Percentiles rank a stretch among this genome's conserved stretches.
These are phyloP conservation scores for Gymnodraco acuticeps DNA, from an alignment of 2,797 vertebrate species.

Conservation along the genomic window DNA sequence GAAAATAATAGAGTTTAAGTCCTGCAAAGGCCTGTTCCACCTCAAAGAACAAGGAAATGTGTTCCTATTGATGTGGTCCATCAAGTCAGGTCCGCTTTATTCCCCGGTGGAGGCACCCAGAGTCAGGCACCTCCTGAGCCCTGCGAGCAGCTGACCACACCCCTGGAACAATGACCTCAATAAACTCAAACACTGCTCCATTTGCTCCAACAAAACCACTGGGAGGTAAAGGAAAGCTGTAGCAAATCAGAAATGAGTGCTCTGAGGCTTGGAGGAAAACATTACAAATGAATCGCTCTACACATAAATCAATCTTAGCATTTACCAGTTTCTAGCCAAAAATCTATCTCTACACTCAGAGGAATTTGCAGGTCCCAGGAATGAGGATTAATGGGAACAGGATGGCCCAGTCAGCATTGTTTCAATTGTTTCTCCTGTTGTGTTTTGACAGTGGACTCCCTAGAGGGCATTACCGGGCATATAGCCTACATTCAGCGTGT, in stretches of 20 bases:
- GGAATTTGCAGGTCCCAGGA: slow-evolving; percentile 46
- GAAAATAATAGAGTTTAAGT: slow-evolving; percentile 60
- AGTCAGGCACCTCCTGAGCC: slow-evolving; percentile 67
- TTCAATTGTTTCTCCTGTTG: slow-evolving; percentile 61
- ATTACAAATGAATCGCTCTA: slow-evolving; percentile 71
- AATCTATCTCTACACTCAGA: slow-evolving; percentile 67
- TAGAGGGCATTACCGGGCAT: slow-evolving; percentile 36
- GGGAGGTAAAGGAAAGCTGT: slow-evolving; percentile 61
- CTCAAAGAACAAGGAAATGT: slow-evolving; percentile 77
- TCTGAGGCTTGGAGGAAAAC: slow-evolving; percentile 67
- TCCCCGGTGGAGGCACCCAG: slow-evolving; percentile 57
- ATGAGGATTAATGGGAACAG: slow-evolving; percentile 79
- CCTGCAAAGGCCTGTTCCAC: slow-evolving; percentile 70
- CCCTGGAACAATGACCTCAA: slow-evolving; percentile 79
- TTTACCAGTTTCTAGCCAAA: slow-evolving; percentile 70
- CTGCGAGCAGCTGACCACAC: slow-evolving; percentile 73
- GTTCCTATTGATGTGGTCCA: slow-evolving; percentile 74
- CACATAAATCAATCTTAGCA: slow-evolving; percentile 80
- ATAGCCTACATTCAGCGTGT: slow-evolving; percentile 31
- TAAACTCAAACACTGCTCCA: slow-evolving; percentile 71
- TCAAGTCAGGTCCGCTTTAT: slow-evolving; percentile 66
- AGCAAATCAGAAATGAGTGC: slow-evolving; percentile 71
- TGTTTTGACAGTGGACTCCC: slow-evolving; percentile 71
- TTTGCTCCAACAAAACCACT: slow-evolving; percentile 71
- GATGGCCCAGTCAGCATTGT: slow-evolving; percentile 65